Conservation (phyloP, 2,888 invertebrate genomes). For the Diaprepes abbreviatus region DNA sequence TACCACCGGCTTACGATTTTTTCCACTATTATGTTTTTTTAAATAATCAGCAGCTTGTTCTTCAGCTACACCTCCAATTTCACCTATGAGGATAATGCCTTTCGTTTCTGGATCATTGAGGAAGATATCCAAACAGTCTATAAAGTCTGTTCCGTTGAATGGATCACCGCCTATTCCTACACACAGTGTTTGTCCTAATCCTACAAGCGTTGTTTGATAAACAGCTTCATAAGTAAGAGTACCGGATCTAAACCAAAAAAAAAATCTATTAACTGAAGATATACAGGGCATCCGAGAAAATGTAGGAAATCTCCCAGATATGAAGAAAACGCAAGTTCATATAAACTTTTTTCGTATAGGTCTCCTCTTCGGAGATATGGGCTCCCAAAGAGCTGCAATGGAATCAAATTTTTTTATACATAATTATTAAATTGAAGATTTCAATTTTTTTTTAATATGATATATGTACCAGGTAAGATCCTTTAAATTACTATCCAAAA, state of each 20-base stretch:
- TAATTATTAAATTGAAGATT: too few relatives aligned
- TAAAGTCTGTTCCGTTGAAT: conserved; percentile 79
- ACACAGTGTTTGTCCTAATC: conserved; percentile 93
- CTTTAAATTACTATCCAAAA: too few relatives aligned
- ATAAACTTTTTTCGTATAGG: too few relatives aligned
- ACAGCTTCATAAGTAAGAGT: conserved; percentile 86
- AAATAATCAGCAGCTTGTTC: conserved; percentile 94
- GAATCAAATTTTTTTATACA: too few relatives aligned
- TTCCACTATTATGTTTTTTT: conserved; percentile 80
- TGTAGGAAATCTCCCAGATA: too few relatives aligned
- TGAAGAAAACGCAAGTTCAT: too few relatives aligned
- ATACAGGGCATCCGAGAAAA: too few relatives aligned
- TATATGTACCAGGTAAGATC: too few relatives aligned
- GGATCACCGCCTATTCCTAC: conserved; percentile 75
- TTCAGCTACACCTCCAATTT: conserved; percentile 92
- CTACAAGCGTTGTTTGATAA: conserved; percentile 78
- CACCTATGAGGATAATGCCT: conserved; percentile 96
- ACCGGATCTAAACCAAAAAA: conserved; percentile 52
- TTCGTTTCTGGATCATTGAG: conserved; percentile 91
- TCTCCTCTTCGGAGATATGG: too few relatives aligned
- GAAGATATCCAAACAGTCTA: conserved; percentile 92
- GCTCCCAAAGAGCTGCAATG: too few relatives aligned
- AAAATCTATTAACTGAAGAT: too few relatives aligned
- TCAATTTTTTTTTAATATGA: too few relatives aligned
- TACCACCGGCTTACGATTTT: conserved; percentile 93